Evolutionary conservation across 1,140 invertebrate species (phyloP).

Genomic region (Drosophila serrata): DNA sequence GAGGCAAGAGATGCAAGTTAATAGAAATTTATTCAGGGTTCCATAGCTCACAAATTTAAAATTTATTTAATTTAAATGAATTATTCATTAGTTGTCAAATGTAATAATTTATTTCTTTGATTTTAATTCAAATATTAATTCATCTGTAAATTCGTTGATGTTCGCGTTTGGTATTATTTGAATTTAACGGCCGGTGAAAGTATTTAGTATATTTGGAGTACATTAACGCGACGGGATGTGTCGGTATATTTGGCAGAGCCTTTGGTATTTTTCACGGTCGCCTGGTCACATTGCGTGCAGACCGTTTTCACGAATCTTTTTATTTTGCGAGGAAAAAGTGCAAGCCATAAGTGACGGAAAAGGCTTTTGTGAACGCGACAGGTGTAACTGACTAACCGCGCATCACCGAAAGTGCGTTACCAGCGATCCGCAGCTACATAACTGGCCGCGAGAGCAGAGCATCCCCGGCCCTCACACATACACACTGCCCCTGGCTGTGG

Average conservation of each 20-base stretch:
- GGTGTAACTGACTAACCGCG: slow-evolving; percentile 14
- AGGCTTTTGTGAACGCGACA: slow-evolving; percentile 2
- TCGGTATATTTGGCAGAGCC: background rate
- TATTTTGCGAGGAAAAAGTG: slow-evolving; percentile 40
- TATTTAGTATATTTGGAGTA: background rate
- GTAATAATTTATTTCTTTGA: no score
- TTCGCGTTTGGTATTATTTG: no score
- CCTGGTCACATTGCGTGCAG: slow-evolving; percentile 32
- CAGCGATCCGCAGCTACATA: slow-evolving; percentile 1
- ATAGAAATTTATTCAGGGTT: background rate
- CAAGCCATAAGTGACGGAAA: slow-evolving; percentile 6
- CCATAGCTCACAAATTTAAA: no score
- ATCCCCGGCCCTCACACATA: slow-evolving; percentile 50
- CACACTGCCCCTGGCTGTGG: slow-evolving; percentile 28
- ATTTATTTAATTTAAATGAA: no score
- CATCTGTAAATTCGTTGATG: no score
- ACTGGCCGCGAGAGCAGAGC: slow-evolving; percentile 4
- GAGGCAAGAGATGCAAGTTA: background rate
- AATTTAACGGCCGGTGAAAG: background rate
- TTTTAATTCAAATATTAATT: no score
- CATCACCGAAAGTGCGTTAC: background rate
- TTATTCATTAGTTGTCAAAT: no score
- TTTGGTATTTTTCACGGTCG: slow-evolving; percentile 5
- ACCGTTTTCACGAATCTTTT: slow-evolving; percentile 49
- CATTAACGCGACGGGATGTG: background rate